These are phyloP conservation scores for Penaeus monodon DNA, from an alignment of 2,888 invertebrate species.

Conservation along the genomic window DNA sequence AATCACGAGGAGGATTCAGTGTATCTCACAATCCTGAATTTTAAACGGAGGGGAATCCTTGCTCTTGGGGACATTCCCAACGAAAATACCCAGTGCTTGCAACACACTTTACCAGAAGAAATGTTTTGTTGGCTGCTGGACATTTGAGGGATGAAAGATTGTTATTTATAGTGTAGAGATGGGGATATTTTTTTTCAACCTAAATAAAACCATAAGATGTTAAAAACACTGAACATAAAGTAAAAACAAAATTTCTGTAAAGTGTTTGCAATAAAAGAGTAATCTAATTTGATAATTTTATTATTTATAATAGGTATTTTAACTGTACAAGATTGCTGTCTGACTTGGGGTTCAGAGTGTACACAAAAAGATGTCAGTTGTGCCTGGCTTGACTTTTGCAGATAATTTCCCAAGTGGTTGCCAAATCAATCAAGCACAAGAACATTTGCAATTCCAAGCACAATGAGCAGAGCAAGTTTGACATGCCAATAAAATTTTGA, in stretches of 20 bases:
- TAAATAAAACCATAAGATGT: no score
- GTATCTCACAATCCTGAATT: constrained; percentile 80
- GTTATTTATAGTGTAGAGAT: background rate
- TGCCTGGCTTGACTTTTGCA: constrained; percentile 35
- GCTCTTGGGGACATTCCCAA: constrained; percentile 88
- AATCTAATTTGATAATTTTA: constrained; percentile 53
- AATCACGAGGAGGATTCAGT: constrained; percentile 84
- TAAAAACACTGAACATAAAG: no score
- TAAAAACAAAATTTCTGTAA: background rate
- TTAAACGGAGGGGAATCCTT: constrained; percentile 78
- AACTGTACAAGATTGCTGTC: constrained; percentile 62
- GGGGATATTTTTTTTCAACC: no score
- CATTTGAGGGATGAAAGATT: constrained; percentile 75
- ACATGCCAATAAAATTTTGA: constrained; percentile 56
- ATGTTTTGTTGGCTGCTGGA: constrained; percentile 89
- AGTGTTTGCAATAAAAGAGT: constrained; percentile 7
- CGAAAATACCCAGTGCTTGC: constrained; percentile 90
- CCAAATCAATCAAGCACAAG: constrained; percentile 16
- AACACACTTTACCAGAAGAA: constrained; percentile 93
- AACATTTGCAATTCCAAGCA: constrained; percentile 37
- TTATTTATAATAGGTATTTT: constrained; percentile 64
- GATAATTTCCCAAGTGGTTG: constrained; percentile 26
- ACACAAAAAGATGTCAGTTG: constrained; percentile 55
- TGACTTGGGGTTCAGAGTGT: constrained; percentile 50
- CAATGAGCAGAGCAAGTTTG: constrained; percentile 51